phyloP scores from a whole-genome alignment of 2,797 vertebrate species.

The Danio jaintianensis region DNA sequence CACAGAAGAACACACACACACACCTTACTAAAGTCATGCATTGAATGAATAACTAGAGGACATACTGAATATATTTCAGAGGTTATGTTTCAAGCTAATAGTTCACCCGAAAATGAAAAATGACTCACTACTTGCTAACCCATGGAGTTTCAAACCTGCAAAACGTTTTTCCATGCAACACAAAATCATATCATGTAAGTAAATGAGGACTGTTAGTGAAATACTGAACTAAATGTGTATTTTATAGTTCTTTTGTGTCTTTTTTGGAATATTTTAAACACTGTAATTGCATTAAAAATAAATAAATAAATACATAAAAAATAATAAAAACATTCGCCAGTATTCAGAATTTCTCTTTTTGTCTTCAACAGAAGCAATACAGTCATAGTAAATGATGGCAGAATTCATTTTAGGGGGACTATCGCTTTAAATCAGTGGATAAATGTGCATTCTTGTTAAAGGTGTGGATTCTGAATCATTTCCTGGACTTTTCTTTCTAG shows the following conservation, averaged over 20 bases:
- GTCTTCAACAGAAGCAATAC: neutral
- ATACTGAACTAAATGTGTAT: neutral
- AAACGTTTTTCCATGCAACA: neutral
- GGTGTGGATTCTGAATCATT: constrained; percentile 36
- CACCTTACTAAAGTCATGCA: neutral
- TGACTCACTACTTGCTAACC: neutral
- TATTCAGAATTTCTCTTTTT: constrained; percentile 5
- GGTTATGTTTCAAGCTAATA: neutral
- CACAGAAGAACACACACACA: neutral
- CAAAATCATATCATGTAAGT: neutral
- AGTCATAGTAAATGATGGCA: neutral
- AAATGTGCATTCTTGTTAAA: neutral
- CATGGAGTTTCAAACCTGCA: neutral
- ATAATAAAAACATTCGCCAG: too few relatives aligned
- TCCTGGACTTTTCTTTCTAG: constrained; percentile 7
- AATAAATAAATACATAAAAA: too few relatives aligned
- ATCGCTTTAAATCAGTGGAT: constrained; percentile 5
- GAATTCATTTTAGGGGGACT: neutral
- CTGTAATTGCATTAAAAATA: neutral
- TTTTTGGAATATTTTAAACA: too few relatives aligned
- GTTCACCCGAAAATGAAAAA: neutral
- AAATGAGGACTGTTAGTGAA: neutral
- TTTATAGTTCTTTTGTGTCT: neutral
- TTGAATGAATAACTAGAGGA: neutral
- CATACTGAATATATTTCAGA: neutral